Evolutionary conservation across 2,888 invertebrate genomes (phyloP), one percentile per base, ranked within the genome.

Genomic region (Hirtodrosophila confusa): DNA sequence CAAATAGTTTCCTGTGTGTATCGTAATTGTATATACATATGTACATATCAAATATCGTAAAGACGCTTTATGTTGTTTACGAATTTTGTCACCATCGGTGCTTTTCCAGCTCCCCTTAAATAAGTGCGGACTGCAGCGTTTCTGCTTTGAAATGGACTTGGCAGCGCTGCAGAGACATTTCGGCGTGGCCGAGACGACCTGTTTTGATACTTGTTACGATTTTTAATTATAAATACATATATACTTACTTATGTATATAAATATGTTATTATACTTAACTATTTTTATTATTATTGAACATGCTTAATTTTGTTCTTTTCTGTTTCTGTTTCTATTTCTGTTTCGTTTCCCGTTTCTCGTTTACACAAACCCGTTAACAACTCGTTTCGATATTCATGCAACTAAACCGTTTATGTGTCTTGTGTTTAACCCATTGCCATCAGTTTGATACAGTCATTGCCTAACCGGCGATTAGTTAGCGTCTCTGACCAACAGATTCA

Each of bases 291-390:
- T 71, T 53, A 86, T 74, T 86, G 87, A 84, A 86, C 80, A 86
- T 73, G 74, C 82, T 80, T 86, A 75, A 75, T 83, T 78, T 86
- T 78, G 71, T 80, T 78, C 84, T 86, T 74, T 86, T 86, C 78
- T 86, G 85, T 78, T 80, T 79, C 74, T 76, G 64, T 75, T 80
- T 79, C 60, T 68, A 58, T 60, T 67, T 51, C 55, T 60, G 62
- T 69, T 84, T 86, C 70, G 73, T 17, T 17, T 17, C 17, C 17
- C 17, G 17, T 75, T 78, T 68, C 68, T 80, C 69, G 60, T 71
- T 86, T 70, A 80, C 76, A 58, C 69, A 69, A 76, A 73, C 80
- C 79, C 69, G 50, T 68, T 86, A 85, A 86, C 77, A 48, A 68
- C 67, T 77, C 65, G 77, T 83, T 83, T 75, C 67, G 77, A 70